Base-by-base conservation (phyloP, 2,797 vertebrate genomes). In the Cetoscarus ocellatus region DNA sequence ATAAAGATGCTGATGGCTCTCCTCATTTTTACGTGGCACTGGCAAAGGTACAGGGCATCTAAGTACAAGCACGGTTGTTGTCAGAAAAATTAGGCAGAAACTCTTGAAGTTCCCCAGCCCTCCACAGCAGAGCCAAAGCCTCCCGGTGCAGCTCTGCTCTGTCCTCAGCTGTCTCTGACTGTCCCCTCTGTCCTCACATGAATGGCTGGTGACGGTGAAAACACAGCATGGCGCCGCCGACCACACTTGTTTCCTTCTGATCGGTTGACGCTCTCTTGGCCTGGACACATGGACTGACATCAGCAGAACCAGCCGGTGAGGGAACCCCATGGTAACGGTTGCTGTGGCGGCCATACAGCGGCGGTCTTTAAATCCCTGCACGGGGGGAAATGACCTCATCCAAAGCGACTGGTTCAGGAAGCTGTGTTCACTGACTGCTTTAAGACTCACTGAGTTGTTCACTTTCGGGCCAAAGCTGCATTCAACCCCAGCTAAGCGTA, bases 331-430 rank as follows among this genome's bases (percentile, higher is more conserved):
- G 83, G 68, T 58, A 83, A 83, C 73, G 1, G 82, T 80, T 82
- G 64, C 77, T 15, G 15, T 49, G 74, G 27, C 5, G 3, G 61
- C 58, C 64, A 50, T 74, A 73, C 73, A 84, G 63, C 77, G 62
- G 70, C 19, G 60, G 67, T 48, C 38, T 74, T 53, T 59, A 53
- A 75, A 67, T 63, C 45, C 47, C 66, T 1, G n/a, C 8, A 42
- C 73, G 67, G 69, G 67, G 72, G 70, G 62, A 75, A 73, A 84
- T 77, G 34, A 81, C 70, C 60, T 86, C 69, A 77, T 71, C 45
- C 6, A 35, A 74, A 74, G 10, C 57, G 52, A 59, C 42, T 57
- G 39, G 35, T 73, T 15, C 74, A 77, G 73, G 75, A 83, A 66
- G 58, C 36, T 50, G 53, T 53, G 40, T 51, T 40, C n/a, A 36